A percentile compares a stretch with the other conserved stretches of the same genome.
phyloP scores from a whole-genome alignment of 2,113 vertebrate genomes.

The Saimiri boliviensis region DNA sequence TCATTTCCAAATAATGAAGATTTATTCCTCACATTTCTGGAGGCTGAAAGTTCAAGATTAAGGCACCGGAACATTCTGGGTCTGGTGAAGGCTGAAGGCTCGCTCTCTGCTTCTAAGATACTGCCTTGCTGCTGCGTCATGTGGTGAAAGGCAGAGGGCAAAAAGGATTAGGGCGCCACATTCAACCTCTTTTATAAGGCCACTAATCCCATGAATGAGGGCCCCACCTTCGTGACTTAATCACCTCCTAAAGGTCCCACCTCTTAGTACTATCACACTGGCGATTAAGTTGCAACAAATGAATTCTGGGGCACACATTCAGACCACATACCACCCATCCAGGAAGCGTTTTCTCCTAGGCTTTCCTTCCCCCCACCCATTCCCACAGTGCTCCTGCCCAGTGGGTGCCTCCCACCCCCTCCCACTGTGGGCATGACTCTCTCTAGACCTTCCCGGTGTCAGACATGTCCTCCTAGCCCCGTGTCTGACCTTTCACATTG shows the following conservation, averaged over 20 bases:
- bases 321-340: neutral
- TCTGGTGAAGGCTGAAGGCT: neutral
- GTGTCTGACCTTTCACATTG: neutral
- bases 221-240: neutral
- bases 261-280: neutral
- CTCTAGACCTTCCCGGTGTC: no score
- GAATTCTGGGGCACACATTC: neutral
- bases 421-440: neutral
- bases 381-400: neutral
- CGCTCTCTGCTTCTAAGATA: neutral
- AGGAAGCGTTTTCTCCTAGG: neutral
- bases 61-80: accelerated
- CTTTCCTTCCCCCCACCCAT: neutral
- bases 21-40: neutral
- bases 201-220: neutral
- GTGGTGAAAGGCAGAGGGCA: neutral
- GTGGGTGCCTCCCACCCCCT: accelerated
- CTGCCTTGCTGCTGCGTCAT: accelerated
- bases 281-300: neutral
- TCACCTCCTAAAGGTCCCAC: neutral
- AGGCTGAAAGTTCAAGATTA: neutral
- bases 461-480: neutral
- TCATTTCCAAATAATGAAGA: neutral
- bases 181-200: neutral
- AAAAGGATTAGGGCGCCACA: neutral